These are phyloP conservation scores for Tympanoctomys barrerae DNA, from an alignment of 2,797 vertebrate genomes.

Conservation along the genomic window DNA sequence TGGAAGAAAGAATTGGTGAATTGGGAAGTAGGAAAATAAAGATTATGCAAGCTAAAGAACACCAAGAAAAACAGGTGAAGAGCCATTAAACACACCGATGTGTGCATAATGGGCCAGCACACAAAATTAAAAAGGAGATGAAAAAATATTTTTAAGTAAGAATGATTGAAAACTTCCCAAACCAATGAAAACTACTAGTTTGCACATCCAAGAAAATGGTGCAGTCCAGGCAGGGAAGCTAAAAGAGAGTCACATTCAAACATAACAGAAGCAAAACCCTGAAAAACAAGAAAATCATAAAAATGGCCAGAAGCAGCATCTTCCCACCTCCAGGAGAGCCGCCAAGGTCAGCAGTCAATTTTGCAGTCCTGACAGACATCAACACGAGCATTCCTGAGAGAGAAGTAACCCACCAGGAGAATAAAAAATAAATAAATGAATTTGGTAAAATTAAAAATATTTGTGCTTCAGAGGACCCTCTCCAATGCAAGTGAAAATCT, in stretches of 20 bases:
- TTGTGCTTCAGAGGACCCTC: neutral
- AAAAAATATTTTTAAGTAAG: conserved; percentile 31
- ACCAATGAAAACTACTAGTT: conserved; percentile 11
- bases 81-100: neutral
- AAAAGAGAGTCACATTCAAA: neutral
- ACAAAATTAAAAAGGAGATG: neutral
- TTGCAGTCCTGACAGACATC: neutral
- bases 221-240: neutral
- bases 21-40: conserved; percentile 14
- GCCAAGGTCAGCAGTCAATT: neutral
- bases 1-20: conserved; percentile 11
- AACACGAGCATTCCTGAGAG: neutral
- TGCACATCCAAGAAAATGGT: neutral
- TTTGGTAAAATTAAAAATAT: neutral
- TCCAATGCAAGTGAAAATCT: neutral
- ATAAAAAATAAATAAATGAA: neutral
- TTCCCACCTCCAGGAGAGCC: neutral
- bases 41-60: neutral
- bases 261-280: neutral
- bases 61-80: neutral
- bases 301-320: neutral
- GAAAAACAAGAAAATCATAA: conserved; percentile 32
- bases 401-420: neutral
- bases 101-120: neutral
- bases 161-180: neutral